Evolutionary conservation across 2,113 vertebrate genomes (phyloP), one percentile per base, ranked within the genome.

Genomic region (Tenrec ecaudatus): DNA sequence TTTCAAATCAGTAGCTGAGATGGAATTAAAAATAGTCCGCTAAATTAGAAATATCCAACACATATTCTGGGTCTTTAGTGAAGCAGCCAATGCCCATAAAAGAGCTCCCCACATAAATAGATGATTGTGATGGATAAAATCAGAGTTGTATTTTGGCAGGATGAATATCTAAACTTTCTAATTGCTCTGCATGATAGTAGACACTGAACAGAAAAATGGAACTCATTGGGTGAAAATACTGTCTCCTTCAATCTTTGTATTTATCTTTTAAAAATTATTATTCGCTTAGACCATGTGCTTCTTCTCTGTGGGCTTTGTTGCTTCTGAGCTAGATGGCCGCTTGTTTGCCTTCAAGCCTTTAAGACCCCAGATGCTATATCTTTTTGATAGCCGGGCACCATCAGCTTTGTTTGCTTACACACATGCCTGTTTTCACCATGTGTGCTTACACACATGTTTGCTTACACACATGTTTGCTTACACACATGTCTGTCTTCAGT

Each of bases 41-140:
- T 71, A 80, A 47, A 86, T 38, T 19, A 69, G 89, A 76, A 94
- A 43, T 86, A 53, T 29, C 58, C 22, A 89, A 29, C 73, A 53
- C 6, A 12, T 71, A 36, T 36, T 68, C 3, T 14, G 9, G 7
- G 14, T 53, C 33, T 93, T 40, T 47, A 27, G 7, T 88, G 60
- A 78, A n/a, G 31, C 40, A 62, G 11, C 23, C 4, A 1, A 19
- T 47, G 33, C 2, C 10, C 38, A n/a, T 31, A 57, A 86, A 58
- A 25, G 38, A 62, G 1, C 40, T 69, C 12, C 11, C 2, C 60
- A 68, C 73, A 73, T 79, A 57, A 53, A 82, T 68, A 8, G 9
- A 12, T 79, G 84, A 31, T 88, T 22, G 10, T 64, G 6, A 89
- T 4, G 43, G 66, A 38, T 62, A 36, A 57, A 90, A 47, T 38